A percentile compares a stretch with the other conserved stretches of the same genome.
phyloP scores from a whole-genome alignment of 2,888 invertebrate genomes.

The Caenorhabditis sp. region DNA sequence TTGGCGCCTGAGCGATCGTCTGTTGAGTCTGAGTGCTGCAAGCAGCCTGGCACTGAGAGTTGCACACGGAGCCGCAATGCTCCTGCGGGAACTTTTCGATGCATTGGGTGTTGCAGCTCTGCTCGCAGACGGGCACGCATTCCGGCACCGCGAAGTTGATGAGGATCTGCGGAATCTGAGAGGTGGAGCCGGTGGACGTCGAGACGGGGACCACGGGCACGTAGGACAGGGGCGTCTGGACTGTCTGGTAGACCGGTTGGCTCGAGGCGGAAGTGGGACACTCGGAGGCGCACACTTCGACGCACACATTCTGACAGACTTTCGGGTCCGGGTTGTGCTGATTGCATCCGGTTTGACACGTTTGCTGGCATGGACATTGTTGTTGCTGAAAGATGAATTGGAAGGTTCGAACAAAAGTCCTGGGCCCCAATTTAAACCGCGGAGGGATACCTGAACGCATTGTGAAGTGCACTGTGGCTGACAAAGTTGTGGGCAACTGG shows the following conservation, averaged over 20 bases:
- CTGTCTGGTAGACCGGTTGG: conserved; percentile 32
- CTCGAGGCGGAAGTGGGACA: conserved; percentile 25
- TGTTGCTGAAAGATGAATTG: conserved; percentile 42
- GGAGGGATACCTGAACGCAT: conserved; percentile 63
- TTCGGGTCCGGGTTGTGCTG: conserved; percentile 57
- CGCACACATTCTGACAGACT: conserved; percentile 58
- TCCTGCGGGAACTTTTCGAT: conserved; percentile 64
- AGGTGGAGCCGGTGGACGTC: not conserved
- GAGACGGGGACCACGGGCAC: conserved; percentile 50
- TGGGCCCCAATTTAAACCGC: not conserved
- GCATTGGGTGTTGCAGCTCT: conserved; percentile 67
- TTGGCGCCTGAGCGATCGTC: conserved; percentile 24
- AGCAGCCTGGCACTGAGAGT: conserved; percentile 55
- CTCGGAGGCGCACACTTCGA: conserved; percentile 62
- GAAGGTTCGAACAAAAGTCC: too few relatives aligned
- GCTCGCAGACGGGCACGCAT: conserved; percentile 67
- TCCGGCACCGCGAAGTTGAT: conserved; percentile 65
- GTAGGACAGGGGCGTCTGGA: conserved; percentile 34
- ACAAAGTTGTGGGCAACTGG: conserved; percentile 57
- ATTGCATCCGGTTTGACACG: conserved; percentile 60
- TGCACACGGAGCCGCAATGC: conserved; percentile 63
- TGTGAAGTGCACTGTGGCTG: conserved; percentile 62
- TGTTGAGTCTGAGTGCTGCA: conserved; percentile 42
- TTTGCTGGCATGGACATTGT: conserved; percentile 61
- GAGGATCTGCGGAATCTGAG: conserved; percentile 26